Percentiles rank a stretch among this genome's conserved stretches.
phyloP scores from a whole-genome alignment of 2,113 vertebrate genomes.

The Columbina picui region DNA sequence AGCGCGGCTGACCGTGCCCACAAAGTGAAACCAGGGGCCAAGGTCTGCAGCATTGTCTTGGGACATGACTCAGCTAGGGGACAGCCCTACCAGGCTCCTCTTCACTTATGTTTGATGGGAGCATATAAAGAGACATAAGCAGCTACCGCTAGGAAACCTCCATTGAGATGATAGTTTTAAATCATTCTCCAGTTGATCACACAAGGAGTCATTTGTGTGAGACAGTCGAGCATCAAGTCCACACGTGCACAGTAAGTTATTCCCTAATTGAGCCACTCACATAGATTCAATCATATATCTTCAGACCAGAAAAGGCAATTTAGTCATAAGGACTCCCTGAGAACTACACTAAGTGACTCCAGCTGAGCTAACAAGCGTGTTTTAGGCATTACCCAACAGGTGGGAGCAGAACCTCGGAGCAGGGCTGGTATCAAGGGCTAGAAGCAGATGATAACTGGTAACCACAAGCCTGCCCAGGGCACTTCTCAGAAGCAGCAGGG shows the following conservation, averaged over 20 bases:
- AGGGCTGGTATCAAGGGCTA: background rate
- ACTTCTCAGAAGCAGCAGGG: background rate
- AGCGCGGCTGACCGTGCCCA: background rate
- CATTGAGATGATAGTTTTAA: background rate
- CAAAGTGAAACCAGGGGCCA: background rate
- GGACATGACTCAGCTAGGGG: background rate
- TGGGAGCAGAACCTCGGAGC: background rate
- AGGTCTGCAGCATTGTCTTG: background rate
- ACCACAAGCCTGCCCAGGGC: background rate
- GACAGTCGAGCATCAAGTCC: background rate
- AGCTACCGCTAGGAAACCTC: background rate
- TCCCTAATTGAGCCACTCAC: background rate
- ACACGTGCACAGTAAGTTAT: background rate
- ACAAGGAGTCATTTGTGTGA: background rate
- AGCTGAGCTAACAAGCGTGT: background rate
- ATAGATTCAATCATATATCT: background rate
- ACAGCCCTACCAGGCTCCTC: background rate
- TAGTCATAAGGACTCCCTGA: background rate
- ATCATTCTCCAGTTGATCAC: background rate
- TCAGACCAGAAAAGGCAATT: background rate
- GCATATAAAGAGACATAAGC: background rate
- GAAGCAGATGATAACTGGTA: background rate
- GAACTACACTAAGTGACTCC: background rate
- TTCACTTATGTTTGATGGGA: background rate
- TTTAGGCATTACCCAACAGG: background rate